Conservation (phyloP, 2,888 invertebrate species). For the Miltochrista miniata region DNA sequence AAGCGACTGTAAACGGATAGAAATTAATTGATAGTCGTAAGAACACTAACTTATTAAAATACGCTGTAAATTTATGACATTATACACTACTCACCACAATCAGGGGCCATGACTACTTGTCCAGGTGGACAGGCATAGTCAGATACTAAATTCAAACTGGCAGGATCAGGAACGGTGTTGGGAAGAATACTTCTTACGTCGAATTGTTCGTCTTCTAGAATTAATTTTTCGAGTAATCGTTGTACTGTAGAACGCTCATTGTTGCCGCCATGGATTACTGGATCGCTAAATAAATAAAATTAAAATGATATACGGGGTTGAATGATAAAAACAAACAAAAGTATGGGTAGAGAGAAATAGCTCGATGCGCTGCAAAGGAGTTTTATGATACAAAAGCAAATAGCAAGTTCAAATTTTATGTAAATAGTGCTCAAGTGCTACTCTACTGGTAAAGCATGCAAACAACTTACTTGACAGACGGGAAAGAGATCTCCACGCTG, state of each 20-base stretch:
- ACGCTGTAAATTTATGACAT: background rate
- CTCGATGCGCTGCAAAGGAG: constrained; percentile 16
- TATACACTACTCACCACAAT: constrained; percentile 92
- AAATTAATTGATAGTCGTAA: background rate
- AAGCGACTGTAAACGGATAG: constrained; percentile 86
- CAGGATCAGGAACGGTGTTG: constrained; percentile 97
- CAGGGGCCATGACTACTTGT: constrained; percentile 96
- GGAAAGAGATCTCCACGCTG: constrained; percentile 95
- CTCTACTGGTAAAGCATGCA: constrained; percentile 47
- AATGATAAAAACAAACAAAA: no score
- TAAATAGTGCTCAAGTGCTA: constrained; percentile 50
- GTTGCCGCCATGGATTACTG: constrained; percentile 92
- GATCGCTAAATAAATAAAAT: constrained; percentile 86
- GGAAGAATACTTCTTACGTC: constrained; percentile 96
- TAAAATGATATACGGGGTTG: background rate
- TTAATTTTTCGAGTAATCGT: constrained; percentile 92
- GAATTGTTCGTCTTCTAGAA: constrained; percentile 96
- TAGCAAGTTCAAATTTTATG: background rate
- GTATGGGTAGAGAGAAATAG: no score
- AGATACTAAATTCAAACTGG: constrained; percentile 92
- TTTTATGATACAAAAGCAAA: constrained; percentile 13
- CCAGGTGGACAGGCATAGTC: constrained; percentile 97
- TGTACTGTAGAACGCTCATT: constrained; percentile 94
- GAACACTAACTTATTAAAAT: background rate
- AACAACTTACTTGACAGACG: constrained; percentile 93